Evolutionary conservation across 2,113 vertebrate species (phyloP).

Genomic region (Mormyrus lacerda): DNA sequence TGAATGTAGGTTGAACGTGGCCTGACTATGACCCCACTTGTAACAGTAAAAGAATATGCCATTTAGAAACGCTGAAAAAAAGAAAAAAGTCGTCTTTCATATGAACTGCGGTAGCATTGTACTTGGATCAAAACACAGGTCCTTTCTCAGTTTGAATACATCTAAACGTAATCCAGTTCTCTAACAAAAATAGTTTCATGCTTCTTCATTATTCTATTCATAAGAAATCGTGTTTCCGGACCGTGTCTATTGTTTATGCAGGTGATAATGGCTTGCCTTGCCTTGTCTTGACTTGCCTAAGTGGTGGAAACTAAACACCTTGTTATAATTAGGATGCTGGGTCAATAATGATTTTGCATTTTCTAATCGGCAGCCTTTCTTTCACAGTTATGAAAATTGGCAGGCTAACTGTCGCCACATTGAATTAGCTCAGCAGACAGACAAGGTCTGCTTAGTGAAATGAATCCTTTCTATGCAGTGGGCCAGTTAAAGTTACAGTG

Average conservation of each 20-base stretch:
- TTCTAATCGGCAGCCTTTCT: background rate
- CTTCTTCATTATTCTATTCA: background rate
- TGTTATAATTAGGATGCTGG: background rate
- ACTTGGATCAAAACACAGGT: background rate
- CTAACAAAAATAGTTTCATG: background rate
- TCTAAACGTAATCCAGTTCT: background rate
- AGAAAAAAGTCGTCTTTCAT: background rate
- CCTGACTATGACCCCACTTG: background rate
- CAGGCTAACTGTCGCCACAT: background rate
- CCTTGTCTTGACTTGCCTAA: background rate
- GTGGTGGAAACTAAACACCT: background rate
- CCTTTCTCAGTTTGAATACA: background rate
- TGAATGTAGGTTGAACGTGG: background rate
- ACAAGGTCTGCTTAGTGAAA: slow-evolving; percentile 1
- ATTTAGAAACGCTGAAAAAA: background rate
- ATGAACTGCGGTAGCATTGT: background rate
- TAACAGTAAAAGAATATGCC: background rate
- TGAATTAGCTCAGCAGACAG: slow-evolving; percentile 1
- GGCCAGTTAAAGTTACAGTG: slow-evolving; percentile 16
- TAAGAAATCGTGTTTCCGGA: background rate
- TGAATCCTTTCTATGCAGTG: slow-evolving; percentile 1
- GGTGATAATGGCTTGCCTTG: background rate
- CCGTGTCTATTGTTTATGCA: background rate
- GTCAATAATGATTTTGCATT: background rate
- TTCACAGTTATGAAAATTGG: slow-evolving; percentile 2